Evolutionary conservation across 2,888 invertebrate species (phyloP).

Genomic region (Stenurella melanura): DNA sequence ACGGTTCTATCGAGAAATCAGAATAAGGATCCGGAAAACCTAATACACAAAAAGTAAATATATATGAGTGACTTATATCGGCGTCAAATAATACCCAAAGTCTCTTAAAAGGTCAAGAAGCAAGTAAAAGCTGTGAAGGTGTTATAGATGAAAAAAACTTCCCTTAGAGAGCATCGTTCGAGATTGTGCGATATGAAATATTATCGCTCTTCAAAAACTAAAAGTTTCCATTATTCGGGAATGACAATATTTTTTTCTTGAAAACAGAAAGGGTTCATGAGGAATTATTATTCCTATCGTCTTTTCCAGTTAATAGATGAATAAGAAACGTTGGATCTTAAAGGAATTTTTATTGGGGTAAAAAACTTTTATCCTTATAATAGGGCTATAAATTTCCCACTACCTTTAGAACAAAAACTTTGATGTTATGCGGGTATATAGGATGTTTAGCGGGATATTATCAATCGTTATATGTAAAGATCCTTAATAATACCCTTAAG

Average conservation of each 20-base stretch:
- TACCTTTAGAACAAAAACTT: conserved; percentile 28
- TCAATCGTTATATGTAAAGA: background rate
- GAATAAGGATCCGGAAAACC: background rate
- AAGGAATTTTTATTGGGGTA: conserved; percentile 34
- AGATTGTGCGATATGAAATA: conserved; percentile 34
- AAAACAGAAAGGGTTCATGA: conserved; percentile 14
- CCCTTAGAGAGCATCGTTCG: conserved; percentile 13
- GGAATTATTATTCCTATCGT: conserved; percentile 35
- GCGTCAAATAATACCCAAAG: background rate
- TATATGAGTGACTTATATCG: conserved; percentile 7
- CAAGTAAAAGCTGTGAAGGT: conserved; percentile 20
- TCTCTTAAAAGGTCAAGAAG: conserved; percentile 1
- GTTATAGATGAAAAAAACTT: background rate
- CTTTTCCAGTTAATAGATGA: conserved; percentile 37
- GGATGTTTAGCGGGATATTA: background rate
- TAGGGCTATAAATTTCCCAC: conserved; percentile 34
- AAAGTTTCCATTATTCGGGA: conserved; percentile 23
- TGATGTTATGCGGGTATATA: conserved; percentile 14
- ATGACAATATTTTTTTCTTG: background rate
- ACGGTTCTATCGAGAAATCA: conserved; percentile 18
- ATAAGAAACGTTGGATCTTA: conserved; percentile 28
- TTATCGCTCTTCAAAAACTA: conserved; percentile 22
- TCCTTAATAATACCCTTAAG: background rate
- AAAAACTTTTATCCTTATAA: conserved; percentile 39
- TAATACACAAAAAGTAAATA: conserved; percentile 12